Conservation (phyloP, 1,140 invertebrate genomes). For the Magallana angulata region DNA sequence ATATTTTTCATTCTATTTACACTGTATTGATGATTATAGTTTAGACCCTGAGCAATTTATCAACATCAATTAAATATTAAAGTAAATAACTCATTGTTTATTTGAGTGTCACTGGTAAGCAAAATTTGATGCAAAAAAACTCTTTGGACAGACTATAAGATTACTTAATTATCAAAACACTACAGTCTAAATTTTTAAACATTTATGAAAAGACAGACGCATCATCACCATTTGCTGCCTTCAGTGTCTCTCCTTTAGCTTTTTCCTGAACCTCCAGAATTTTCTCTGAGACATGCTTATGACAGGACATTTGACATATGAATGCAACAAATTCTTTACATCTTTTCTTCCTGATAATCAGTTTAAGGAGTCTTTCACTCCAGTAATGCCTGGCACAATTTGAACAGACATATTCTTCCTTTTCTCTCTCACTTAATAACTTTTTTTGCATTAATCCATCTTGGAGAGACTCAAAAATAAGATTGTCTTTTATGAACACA, state of each 20-base stretch:
- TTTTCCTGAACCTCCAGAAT: background rate
- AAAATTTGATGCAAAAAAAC: too few species aligned
- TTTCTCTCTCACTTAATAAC: background rate
- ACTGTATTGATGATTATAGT: too few species aligned
- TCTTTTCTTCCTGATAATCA: background rate
- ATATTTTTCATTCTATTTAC: too few species aligned
- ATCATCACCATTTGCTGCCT: too few species aligned
- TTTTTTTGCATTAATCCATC: background rate
- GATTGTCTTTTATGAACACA: conserved; percentile 5
- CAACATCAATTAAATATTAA: too few species aligned
- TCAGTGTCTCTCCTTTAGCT: background rate
- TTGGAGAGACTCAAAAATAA: background rate
- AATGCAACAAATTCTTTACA: background rate
- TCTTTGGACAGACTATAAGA: background rate
- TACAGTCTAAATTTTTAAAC: background rate
- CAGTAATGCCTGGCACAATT: background rate
- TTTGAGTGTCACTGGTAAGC: too few species aligned
- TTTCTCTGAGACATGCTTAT: background rate
- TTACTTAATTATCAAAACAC: background rate
- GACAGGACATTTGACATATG: background rate
- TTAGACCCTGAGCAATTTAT: too few species aligned
- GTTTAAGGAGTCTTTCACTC: conserved; percentile 1
- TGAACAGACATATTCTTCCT: background rate
- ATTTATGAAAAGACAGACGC: background rate
- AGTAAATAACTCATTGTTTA: too few species aligned